phyloP scores from a whole-genome alignment of 2,888 invertebrate species.

The Megamerina dolium region DNA sequence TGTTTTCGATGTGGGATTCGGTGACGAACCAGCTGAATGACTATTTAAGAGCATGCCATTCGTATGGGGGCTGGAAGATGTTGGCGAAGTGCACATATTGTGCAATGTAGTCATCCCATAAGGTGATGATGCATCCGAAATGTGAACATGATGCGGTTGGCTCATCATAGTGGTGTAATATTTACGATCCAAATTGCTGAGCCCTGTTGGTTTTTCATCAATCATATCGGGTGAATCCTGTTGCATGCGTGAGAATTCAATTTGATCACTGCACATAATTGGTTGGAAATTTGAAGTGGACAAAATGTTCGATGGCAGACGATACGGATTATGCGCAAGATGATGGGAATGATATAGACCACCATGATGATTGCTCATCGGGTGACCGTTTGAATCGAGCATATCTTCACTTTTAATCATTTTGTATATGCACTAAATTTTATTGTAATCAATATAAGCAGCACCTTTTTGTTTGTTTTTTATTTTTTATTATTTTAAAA shows the following conservation, averaged over 20 bases:
- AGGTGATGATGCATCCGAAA: slow-evolving; percentile 16
- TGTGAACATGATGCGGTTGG: slow-evolving; percentile 13
- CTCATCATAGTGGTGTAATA: slow-evolving; percentile 33
- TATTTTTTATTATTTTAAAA: slow-evolving; percentile 5
- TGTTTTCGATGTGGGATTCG: slow-evolving; percentile 30
- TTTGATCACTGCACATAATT: slow-evolving; percentile 24
- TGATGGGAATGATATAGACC: slow-evolving; percentile 23
- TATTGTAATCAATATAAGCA: too few species aligned
- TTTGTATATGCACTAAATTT: slow-evolving; percentile 2
- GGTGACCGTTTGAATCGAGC: slow-evolving; percentile 29
- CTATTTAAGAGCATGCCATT: slow-evolving; percentile 28
- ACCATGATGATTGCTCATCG: slow-evolving; percentile 23
- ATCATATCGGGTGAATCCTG: slow-evolving; percentile 38
- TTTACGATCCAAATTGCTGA: slow-evolving; percentile 41
- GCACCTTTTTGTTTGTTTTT: slow-evolving; percentile 3
- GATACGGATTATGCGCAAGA: slow-evolving; percentile 29
- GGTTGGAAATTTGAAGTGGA: slow-evolving; percentile 36
- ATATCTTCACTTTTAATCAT: slow-evolving; percentile 48
- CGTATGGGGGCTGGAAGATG: slow-evolving; percentile 35
- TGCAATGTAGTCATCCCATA: slow-evolving; percentile 21
- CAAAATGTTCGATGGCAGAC: slow-evolving; percentile 33
- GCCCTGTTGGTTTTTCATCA: slow-evolving; percentile 43
- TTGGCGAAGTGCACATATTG: slow-evolving; percentile 34
- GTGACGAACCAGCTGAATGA: slow-evolving; percentile 35
- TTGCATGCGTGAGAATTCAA: slow-evolving; percentile 27